phyloP scores from a whole-genome alignment of 2,797 vertebrate species.

The Margarornis squamiger region DNA sequence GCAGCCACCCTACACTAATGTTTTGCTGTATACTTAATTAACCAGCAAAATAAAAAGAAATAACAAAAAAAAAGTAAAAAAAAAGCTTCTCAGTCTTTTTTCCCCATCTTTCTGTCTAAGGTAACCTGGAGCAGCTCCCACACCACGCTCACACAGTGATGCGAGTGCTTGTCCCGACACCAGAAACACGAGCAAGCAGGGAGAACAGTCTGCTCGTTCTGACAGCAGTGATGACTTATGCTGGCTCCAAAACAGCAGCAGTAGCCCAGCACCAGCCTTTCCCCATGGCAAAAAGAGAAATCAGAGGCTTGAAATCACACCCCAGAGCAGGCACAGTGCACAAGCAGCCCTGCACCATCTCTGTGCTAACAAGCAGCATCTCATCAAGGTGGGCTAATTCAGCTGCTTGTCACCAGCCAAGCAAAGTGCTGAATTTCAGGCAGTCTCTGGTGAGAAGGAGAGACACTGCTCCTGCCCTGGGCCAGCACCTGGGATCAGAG shows the following conservation, averaged over 20 bases:
- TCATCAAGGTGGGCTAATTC: not conserved
- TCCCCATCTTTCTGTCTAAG: not conserved
- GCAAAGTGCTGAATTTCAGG: accelerated
- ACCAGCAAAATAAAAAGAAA: not conserved
- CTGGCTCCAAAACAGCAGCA: not conserved
- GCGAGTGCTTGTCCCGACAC: accelerated
- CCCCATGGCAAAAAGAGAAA: accelerated
- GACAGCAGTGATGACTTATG: not conserved
- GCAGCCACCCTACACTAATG: accelerated
- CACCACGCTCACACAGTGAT: accelerated
- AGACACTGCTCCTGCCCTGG: not conserved
- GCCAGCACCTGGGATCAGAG: not conserved
- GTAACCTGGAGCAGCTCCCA: not conserved
- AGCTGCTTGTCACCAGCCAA: not conserved
- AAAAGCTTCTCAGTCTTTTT: not conserved
- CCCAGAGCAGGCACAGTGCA: accelerated
- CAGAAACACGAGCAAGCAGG: not conserved
- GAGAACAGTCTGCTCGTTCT: not conserved
- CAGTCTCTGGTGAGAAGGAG: not conserved
- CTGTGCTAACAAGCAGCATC: accelerated
- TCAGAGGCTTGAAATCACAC: accelerated
- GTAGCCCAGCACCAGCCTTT: not conserved
- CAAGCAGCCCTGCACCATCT: accelerated
- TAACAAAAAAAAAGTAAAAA: not conserved
- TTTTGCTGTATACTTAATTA: not conserved